Evolutionary conservation across 2,888 invertebrate genomes (phyloP), one percentile per base, ranked within the genome.

Genomic region (Drosophila affinis): DNA sequence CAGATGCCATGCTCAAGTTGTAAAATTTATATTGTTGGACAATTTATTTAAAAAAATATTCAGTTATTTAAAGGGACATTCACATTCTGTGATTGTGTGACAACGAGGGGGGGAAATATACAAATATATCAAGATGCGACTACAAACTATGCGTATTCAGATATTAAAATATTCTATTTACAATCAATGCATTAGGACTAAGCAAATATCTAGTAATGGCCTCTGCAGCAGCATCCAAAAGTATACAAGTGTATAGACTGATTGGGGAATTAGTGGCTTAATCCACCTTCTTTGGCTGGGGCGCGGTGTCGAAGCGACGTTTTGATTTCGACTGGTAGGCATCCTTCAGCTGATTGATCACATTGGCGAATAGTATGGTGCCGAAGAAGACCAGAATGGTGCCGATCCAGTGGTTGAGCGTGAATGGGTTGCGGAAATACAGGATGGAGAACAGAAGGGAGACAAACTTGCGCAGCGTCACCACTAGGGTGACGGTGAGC

Each of bases 361-460:
- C 89, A 91, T 98, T 98, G 0, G 98, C 97, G 90, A 99, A 99
- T 84, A 99, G 95, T 65, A 98, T 92, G 0, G 99, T 99, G 4
- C 99, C 99, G 2, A 95, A 91, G 91, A 99, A 99, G 1, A 99
- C 99, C 49, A 98, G 92, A 2, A 94, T 87, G 0, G 99, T 97
- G 6, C 99, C 99, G 46, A 97, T 87, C 97, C 98, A 98, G 91
- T 99, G 99, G 52, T 95, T 94, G 0, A 95, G 9, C 0, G 98
- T 99, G 90, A 99, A 99, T 0, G 97, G 96, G 93, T 99, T 99
- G 83, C 95, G 94, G 91, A 99, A 99, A 92, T 98, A 92, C 55
- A 97, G 85, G 79, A 99, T 98, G 0, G 99, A 99, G 90, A 99
- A 96, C n/a, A 99, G 92, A 45, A 99, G 93, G 0, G 98, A 98